Percentiles rank a stretch among this genome's conserved stretches.
Evolutionary conservation across 2,888 invertebrate genomes (phyloP).

Genomic region (Ecliptopera silaceata): DNA sequence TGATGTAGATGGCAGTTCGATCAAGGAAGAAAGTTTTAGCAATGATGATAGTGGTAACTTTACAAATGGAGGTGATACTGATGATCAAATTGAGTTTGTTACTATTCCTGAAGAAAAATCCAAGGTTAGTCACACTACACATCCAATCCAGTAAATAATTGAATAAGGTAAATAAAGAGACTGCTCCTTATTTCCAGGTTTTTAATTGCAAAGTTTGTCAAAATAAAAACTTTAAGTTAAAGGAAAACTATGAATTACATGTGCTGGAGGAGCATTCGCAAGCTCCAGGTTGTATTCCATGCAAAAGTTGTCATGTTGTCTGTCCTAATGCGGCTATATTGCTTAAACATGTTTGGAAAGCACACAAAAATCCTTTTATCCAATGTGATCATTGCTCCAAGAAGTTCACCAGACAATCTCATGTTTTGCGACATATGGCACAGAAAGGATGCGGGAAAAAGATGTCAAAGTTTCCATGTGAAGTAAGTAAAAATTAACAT

Average conservation of each 20-base stretch:
- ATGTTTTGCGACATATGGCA: conserved; percentile 87
- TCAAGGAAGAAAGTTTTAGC: conserved; percentile 19
- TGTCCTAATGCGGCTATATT: conserved; percentile 85
- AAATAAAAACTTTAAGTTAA: conserved; percentile 86
- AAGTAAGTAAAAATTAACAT: conserved; percentile 50
- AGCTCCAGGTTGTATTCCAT: conserved; percentile 81
- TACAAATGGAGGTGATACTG: conserved; percentile 26
- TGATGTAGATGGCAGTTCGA: conserved; percentile 13
- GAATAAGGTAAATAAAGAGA: no score
- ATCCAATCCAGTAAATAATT: no score
- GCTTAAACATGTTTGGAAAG: conserved; percentile 86
- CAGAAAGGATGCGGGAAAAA: conserved; percentile 86
- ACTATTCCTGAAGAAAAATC: conserved; percentile 9
- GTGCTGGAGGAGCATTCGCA: conserved; percentile 87
- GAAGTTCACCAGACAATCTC: conserved; percentile 89
- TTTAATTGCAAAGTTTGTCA: conserved; percentile 83
- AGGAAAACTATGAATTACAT: conserved; percentile 86
- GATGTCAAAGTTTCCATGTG: conserved; percentile 55
- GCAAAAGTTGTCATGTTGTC: conserved; percentile 86
- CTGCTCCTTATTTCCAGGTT: conserved; percentile 22
- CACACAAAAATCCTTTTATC: conserved; percentile 77
- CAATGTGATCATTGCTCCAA: conserved; percentile 87
- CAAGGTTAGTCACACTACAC: conserved; percentile 10
- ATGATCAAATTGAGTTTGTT: conserved; percentile 17
- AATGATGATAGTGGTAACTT: conserved; percentile 25